Conservation (phyloP, 2,888 invertebrate species). For the Anorthoa munda region DNA sequence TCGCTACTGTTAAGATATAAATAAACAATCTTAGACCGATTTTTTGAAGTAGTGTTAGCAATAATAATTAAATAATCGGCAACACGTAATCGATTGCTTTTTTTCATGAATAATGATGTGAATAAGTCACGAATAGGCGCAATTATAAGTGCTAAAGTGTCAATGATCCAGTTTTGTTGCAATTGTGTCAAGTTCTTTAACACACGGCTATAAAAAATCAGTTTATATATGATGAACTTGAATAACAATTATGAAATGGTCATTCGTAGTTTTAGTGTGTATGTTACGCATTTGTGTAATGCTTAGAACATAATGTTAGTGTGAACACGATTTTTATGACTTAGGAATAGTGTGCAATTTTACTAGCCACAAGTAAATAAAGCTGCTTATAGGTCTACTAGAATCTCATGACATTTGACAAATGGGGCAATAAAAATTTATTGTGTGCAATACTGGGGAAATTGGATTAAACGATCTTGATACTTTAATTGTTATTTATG, state of each 20-base stretch:
- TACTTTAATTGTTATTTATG: no score
- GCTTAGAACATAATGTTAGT: constrained; percentile 30
- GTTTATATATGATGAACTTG: constrained; percentile 57
- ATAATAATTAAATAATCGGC: constrained; percentile 42
- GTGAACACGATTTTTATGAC: constrained; percentile 15
- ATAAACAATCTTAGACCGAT: constrained; percentile 31
- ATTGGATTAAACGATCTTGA: no score
- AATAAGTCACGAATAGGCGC: constrained; percentile 30
- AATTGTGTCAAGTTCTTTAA: constrained; percentile 71
- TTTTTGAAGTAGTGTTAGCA: constrained; percentile 16
- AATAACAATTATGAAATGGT: constrained; percentile 62
- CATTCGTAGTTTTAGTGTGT: constrained; percentile 34
- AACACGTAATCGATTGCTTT: constrained; percentile 33
- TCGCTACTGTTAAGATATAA: constrained; percentile 13
- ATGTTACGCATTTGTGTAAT: constrained; percentile 42
- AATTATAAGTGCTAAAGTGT: constrained; percentile 49
- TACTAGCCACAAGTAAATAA: neutral
- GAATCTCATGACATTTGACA: no score
- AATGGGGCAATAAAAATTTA: no score
- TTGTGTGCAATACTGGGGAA: no score
- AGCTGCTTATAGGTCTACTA: neutral
- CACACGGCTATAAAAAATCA: constrained; percentile 55
- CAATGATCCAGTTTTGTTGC: constrained; percentile 63
- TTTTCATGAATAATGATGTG: constrained; percentile 35
- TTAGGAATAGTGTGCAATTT: neutral